Conservation (phyloP, 2,797 vertebrate genomes). For the Epinephelus malabaricus region DNA sequence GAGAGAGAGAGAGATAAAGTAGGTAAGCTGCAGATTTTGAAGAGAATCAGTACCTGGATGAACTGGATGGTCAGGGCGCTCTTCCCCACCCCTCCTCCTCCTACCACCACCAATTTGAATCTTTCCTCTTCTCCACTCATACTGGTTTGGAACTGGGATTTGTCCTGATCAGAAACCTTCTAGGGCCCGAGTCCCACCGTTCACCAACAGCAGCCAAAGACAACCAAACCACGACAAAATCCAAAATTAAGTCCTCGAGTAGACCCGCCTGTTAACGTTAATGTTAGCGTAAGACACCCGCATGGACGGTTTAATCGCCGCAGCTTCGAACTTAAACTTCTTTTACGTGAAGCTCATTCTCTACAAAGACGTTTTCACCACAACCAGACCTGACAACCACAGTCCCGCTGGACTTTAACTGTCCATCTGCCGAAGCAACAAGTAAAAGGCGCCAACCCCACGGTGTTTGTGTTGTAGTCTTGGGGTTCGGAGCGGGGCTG, state of each 20-base stretch:
- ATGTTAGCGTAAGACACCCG: neutral
- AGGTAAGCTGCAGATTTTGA: neutral
- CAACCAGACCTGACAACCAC: conserved; percentile 1
- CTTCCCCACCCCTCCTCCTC: conserved; percentile 94
- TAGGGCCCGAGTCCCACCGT: conserved; percentile 4
- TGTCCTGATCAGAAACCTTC: neutral
- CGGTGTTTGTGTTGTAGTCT: neutral
- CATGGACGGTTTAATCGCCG: neutral
- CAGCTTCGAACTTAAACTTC: conserved; percentile 13
- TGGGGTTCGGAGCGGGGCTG: fast-evolving
- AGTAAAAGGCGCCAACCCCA: no score
- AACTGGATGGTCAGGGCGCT: conserved; percentile 95
- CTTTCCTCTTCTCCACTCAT: conserved; percentile 88
- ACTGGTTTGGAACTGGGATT: conserved; percentile 16
- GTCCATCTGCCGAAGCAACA: conserved; percentile 1
- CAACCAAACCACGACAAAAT: neutral
- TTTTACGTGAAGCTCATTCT: conserved; percentile 25
- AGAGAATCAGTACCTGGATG: conserved; percentile 86
- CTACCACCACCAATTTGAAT: conserved; percentile 93
- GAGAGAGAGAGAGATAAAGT: no score
- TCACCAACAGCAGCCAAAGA: neutral
- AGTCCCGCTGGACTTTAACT: neutral
- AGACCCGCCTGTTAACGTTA: neutral
- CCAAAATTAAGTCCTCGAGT: neutral
- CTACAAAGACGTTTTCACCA: neutral